These are phyloP conservation scores for Hippocampus barbouri DNA, from an alignment of 2,113 vertebrate genomes.

Conservation along the genomic window DNA sequence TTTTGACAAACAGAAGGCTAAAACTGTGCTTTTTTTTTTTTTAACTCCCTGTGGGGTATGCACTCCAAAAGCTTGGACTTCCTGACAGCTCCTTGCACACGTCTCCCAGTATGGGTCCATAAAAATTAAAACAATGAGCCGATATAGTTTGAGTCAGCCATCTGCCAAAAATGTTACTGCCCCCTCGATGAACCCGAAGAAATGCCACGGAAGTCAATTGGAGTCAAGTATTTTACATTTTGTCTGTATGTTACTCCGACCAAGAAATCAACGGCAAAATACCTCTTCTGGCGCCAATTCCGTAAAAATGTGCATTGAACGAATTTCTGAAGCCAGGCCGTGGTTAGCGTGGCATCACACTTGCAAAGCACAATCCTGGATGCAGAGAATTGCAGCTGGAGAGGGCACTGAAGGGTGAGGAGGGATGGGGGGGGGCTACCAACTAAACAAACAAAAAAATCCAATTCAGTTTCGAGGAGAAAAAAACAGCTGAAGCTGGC, in stretches of 20 bases:
- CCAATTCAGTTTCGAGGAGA: too few relatives aligned
- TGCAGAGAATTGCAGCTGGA: not conserved
- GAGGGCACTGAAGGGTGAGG: constrained; percentile 26
- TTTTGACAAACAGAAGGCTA: constrained; percentile 38
- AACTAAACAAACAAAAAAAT: constrained; percentile 37
- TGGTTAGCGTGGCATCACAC: too few relatives aligned
- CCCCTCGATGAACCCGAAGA: constrained; percentile 10
- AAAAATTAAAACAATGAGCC: constrained; percentile 43
- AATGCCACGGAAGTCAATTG: constrained; percentile 41
- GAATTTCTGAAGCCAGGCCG: too few relatives aligned
- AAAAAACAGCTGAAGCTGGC: constrained; percentile 27
- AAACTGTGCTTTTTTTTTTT: constrained; percentile 14
- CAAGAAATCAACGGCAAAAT: too few relatives aligned
- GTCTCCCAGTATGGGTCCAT: constrained; percentile 53
- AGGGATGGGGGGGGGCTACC: constrained; percentile 19
- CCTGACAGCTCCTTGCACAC: constrained; percentile 39
- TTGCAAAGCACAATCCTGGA: too few relatives aligned
- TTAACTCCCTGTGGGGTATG: constrained; percentile 30
- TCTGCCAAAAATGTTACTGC: constrained; percentile 49
- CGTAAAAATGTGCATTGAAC: too few relatives aligned
- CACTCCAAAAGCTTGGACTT: constrained; percentile 41
- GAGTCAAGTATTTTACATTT: constrained; percentile 28
- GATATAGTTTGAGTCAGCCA: constrained; percentile 46
- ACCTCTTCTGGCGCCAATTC: too few relatives aligned
- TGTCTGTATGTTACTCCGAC: not conserved